These are phyloP conservation scores for Cardiocondyla obscurior DNA, from an alignment of 1,140 invertebrate genomes.

Conservation along the genomic window DNA sequence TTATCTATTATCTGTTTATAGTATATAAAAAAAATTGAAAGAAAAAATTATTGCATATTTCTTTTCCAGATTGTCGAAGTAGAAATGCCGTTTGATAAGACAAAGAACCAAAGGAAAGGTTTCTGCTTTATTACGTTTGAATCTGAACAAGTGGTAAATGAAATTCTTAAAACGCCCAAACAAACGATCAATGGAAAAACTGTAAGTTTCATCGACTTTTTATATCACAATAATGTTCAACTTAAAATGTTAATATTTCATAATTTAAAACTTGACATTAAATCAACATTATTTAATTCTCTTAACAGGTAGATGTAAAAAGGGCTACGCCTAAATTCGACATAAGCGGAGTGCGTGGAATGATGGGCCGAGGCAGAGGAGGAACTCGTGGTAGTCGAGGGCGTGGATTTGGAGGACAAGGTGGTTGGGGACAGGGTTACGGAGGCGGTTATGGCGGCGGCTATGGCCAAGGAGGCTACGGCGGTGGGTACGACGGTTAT, in stretches of 20 bases:
- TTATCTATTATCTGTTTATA: no score
- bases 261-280: neutral
- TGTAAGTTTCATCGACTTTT: constrained; percentile 82
- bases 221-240: neutral
- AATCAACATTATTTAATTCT: neutral
- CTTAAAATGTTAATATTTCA: neutral
- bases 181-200: constrained; percentile 96
- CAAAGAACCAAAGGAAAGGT: constrained; percentile 96
- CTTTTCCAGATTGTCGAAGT: constrained; percentile 92
- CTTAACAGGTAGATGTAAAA: constrained; percentile 94
- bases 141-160: constrained; percentile 95
- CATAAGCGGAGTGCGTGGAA: constrained; percentile 89
- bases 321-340: constrained; percentile 95
- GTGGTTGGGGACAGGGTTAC: constrained; percentile 78
- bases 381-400: constrained; percentile 88
- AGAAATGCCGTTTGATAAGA: constrained; percentile 98
- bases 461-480: constrained; percentile 89
- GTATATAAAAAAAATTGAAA: neutral
- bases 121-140: constrained; percentile 98
- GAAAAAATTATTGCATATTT: neutral
- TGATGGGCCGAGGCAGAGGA: constrained; percentile 87
- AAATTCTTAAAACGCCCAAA: constrained; percentile 94
- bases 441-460: constrained; percentile 85
- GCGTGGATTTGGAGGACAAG: constrained; percentile 82
- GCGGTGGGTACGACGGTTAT: constrained; percentile 88